Evolutionary conservation across 1,140 invertebrate genomes (phyloP).

Genomic region (Holotrichia oblita): DNA sequence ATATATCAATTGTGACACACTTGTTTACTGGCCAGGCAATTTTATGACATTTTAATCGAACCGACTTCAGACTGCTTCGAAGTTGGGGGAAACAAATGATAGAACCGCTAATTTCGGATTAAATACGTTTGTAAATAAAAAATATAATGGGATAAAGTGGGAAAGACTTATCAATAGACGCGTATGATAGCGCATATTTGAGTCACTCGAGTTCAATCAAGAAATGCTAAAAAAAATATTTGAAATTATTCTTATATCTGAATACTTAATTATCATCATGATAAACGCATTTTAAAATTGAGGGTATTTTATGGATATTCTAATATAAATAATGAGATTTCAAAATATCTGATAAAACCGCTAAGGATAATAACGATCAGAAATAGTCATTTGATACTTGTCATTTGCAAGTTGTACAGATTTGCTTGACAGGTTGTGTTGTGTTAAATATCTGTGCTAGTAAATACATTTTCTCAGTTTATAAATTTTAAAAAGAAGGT

Average conservation of each 20-base stretch:
- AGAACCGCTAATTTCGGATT: not conserved
- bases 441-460: not conserved
- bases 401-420: conserved; percentile 13
- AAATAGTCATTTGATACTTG: conserved; percentile 25
- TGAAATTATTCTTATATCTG: not conserved
- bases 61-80: conserved; percentile 20
- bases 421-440: conserved; percentile 7
- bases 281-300: not conserved
- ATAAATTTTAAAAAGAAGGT: conserved; percentile 9
- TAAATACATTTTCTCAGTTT: not conserved
- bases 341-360: not conserved
- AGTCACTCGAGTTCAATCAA: too few relatives aligned
- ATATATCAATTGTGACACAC: conserved; percentile 26
- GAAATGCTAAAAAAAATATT: not conserved
- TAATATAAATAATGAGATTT: not conserved
- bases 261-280: not conserved
- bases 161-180: too few relatives aligned
- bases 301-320: not conserved
- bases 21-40: conserved; percentile 32
- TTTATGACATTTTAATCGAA: conserved; percentile 31
- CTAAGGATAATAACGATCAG: not conserved
- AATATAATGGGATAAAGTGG: too few relatives aligned
- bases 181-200: too few relatives aligned
- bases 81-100: conserved; percentile 12
- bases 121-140: not conserved